These are phyloP conservation scores for Delia radicum DNA, from an alignment of 1,140 invertebrate genomes.

Conservation along the genomic window DNA sequence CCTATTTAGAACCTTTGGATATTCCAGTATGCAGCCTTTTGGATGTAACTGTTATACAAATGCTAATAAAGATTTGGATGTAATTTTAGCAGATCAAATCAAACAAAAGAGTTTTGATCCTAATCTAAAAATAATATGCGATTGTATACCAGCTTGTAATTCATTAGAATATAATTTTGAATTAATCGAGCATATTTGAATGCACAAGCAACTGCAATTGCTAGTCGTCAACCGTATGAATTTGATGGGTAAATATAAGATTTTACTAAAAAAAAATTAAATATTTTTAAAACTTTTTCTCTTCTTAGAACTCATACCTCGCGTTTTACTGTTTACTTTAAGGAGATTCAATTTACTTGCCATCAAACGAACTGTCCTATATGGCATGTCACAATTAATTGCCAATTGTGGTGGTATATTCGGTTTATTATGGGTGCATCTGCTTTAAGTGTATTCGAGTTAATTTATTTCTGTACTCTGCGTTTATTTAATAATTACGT, in stretches of 20 bases:
- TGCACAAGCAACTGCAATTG: slow-evolving; percentile 37
- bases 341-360: too few relatives aligned
- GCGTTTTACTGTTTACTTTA: too few relatives aligned
- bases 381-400: too few relatives aligned
- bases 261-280: not conserved
- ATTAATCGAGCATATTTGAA: slow-evolving; percentile 61
- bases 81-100: slow-evolving; percentile 40
- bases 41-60: slow-evolving; percentile 44
- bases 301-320: slow-evolving; percentile 34
- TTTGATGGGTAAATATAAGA: slow-evolving; percentile 38
- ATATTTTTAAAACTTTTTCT: too few relatives aligned
- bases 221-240: slow-evolving; percentile 42
- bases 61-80: slow-evolving; percentile 46
- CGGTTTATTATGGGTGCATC: too few relatives aligned
- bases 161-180: slow-evolving; percentile 66
- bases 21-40: slow-evolving; percentile 39
- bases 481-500: too few relatives aligned
- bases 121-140: slow-evolving; percentile 57
- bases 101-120: slow-evolving; percentile 35
- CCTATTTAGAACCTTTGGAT: too few relatives aligned
- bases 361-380: too few relatives aligned
- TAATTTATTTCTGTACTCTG: too few relatives aligned
- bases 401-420: too few relatives aligned
- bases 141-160: too few relatives aligned
- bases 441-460: too few relatives aligned